Conservation (phyloP, 2,113 vertebrate genomes). For the Poeciliopsis turrubarensis region DNA sequence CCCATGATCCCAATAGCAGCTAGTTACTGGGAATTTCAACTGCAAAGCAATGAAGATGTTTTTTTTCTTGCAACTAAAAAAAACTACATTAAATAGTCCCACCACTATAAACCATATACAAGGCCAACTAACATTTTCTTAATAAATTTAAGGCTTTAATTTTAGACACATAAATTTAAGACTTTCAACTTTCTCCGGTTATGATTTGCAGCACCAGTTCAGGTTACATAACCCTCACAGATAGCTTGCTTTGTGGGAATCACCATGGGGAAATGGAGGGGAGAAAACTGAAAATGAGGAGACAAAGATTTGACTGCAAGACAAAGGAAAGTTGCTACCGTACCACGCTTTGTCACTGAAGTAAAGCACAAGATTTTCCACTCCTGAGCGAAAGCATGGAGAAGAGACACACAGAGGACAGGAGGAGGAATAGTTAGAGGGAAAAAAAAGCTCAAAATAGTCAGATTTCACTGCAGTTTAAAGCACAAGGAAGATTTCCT, state of each 20-base stretch:
- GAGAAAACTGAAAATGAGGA: not conserved
- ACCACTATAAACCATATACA: too few species aligned
- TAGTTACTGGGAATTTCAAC: too few species aligned
- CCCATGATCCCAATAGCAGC: too few species aligned
- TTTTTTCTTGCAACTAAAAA: too few species aligned
- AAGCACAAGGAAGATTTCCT: not conserved
- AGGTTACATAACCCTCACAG: not conserved
- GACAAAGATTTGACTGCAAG: not conserved
- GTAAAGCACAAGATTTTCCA: conserved; percentile 73
- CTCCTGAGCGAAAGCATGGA: conserved; percentile 56
- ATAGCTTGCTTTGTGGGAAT: not conserved
- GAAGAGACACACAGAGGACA: conserved; percentile 30
- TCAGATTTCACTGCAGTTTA: not conserved
- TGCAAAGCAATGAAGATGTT: too few species aligned
- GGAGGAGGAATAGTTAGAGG: conserved; percentile 23
- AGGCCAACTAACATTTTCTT: too few species aligned
- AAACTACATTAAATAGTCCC: too few species aligned
- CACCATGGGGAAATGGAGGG: not conserved
- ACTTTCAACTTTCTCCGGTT: too few species aligned
- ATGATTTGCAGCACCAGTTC: not conserved
- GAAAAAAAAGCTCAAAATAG: not conserved
- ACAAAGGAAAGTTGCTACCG: conserved; percentile 34
- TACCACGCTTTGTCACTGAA: conserved; percentile 75
- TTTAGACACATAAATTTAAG: too few species aligned
- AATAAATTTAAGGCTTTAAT: too few species aligned